These are phyloP conservation scores for Scyliorhinus canicula DNA, from an alignment of 2,797 vertebrate species.

Conservation along the genomic window DNA sequence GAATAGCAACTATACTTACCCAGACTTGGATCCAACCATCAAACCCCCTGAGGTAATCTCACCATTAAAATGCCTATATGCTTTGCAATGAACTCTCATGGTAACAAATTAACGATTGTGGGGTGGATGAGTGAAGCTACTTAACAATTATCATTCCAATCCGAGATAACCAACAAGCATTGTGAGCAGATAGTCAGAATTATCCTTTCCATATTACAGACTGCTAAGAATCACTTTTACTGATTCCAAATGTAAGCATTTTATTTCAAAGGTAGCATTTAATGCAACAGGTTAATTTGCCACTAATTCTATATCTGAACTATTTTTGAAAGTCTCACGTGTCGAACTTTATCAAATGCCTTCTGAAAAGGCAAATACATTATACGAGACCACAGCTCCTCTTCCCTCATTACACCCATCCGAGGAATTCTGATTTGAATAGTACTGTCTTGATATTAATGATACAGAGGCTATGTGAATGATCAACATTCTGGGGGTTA, in stretches of 20 bases:
- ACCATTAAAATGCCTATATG: neutral
- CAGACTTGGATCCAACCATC: conserved; percentile 53
- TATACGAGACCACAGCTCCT: neutral
- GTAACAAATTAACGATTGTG: neutral
- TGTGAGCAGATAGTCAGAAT: neutral
- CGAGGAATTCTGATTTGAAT: neutral
- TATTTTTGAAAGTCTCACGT: neutral
- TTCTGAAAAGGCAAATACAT: neutral
- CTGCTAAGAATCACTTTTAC: neutral
- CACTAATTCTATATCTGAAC: neutral
- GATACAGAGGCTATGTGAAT: neutral
- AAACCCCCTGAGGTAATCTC: conserved; percentile 59
- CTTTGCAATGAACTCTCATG: neutral
- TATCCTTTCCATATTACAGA: neutral
- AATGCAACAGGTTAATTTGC: neutral
- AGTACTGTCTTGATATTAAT: neutral
- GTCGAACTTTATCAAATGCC: neutral
- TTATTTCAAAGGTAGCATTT: neutral
- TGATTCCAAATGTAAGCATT: neutral
- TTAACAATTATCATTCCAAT: neutral
- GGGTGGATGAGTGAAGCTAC: neutral
- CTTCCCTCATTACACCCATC: neutral
- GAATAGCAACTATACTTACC: conserved; percentile 69
- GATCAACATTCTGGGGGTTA: too few relatives aligned
- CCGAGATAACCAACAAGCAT: neutral